Base-by-base conservation (phyloP, 2,797 vertebrate genomes). In the Ctenopoma multispine region DNA sequence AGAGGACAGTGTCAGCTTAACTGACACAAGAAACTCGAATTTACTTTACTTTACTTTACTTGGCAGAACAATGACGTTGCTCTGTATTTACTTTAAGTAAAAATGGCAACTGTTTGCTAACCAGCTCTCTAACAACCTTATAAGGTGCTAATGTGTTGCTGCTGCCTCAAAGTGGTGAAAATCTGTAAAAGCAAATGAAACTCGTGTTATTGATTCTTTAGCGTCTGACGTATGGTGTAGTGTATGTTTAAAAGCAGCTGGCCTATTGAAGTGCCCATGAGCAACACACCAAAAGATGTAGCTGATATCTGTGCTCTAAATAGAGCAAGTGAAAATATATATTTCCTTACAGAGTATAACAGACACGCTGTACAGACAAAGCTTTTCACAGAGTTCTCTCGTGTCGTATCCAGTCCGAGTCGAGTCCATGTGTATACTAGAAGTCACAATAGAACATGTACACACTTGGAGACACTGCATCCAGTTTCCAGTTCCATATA, bases 191-290 rank as follows among this genome's bases (percentile, higher is more conserved):
- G 36, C 12, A 38, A 12, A 10, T 38, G 5, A 8, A 38, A 11
- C 2, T 8, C 10, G 36, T 47, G 8, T 0, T 4, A 17, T 40
- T 13, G 27, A 34, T 27, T 1, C 12, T 44, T 36, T 5, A 7
- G 29, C 7, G 29, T 31, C 4, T 31, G 29, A 31, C 6, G 29
- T 31, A 31, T 7, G 6, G 29, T 29, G 27, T 23, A 14, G 27
- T 0, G 1, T 12, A 7, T 23, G 56, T 50, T 29, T 59, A 7
- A 70, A 63, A 47, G 20, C 56, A 48, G 60, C 20, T 49, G 18
- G 43, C 31, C 27, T 57, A 11, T 27, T 77, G 36, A 68, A 75
- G 48, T 63, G 46, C 62, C 41, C 49, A 38, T 34, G 41, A 64
- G 55, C 29, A 34, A 49, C 24, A 47, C n/a, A 29, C n/a, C 61